A percentile compares a stretch with the other conserved stretches of the same genome.
These are phyloP conservation scores for Brachionus rubens DNA, from an alignment of 1,140 invertebrate genomes.

Conservation along the genomic window DNA sequence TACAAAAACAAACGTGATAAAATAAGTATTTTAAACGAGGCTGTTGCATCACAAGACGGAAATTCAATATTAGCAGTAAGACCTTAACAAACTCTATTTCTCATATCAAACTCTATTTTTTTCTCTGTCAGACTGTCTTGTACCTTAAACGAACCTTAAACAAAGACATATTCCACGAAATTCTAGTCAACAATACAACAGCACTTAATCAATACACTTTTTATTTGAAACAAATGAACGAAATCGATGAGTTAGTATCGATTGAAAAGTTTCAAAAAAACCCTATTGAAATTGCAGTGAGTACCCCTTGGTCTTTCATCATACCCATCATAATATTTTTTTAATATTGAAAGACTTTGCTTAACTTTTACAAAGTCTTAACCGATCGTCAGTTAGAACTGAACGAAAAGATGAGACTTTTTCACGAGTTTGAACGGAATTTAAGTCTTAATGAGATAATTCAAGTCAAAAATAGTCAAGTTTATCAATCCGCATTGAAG, in stretches of 20 bases:
- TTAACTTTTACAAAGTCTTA: neutral
- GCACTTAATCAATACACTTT: slow-evolving; percentile 28
- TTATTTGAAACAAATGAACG: slow-evolving; percentile 27
- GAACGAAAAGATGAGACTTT: neutral
- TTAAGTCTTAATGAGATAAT: neutral
- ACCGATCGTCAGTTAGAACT: neutral
- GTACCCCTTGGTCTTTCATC: neutral
- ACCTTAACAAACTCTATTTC: neutral
- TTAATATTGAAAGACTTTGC: neutral
- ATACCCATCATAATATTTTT: neutral
- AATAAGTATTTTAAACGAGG: slow-evolving; percentile 17
- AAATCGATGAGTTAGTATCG: neutral
- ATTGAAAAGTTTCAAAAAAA: slow-evolving; percentile 28
- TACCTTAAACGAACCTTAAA: neutral
- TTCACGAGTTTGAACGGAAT: neutral
- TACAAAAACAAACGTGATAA: slow-evolving; percentile 34
- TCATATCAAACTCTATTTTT: neutral
- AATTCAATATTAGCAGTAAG: slow-evolving; percentile 21
- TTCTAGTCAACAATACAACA: neutral
- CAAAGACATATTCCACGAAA: neutral
- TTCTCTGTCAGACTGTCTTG: neutral
- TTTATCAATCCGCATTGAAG: neutral
- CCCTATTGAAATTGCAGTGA: neutral
- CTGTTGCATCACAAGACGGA: neutral
- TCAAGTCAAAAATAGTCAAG: neutral